Evolutionary conservation across 2,797 vertebrate species (phyloP), one percentile per base, ranked within the genome.

Genomic region (Prunella strophiata): DNA sequence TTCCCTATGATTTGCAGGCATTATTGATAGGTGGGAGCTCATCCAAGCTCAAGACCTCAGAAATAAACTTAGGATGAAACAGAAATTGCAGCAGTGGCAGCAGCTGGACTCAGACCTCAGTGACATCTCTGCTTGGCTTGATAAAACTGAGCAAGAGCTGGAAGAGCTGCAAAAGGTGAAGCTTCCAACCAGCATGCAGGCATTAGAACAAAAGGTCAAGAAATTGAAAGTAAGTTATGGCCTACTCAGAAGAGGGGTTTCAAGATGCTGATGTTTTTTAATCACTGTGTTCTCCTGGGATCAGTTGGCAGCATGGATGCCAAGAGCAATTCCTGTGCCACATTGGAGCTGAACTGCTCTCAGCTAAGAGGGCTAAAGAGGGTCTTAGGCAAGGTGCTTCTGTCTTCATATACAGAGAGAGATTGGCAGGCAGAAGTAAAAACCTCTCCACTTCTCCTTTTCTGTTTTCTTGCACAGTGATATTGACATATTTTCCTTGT

Each of bases 11-110:
- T 91, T 82, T 47, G 16, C 95, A 99, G 99, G 98, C 48, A 98
- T 98, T 94, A 99, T 99, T n/a, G 98, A 98, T 93, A 98, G 98
- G 88, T 99, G 99, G 99, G 99, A 99, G 96, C 98, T 99, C 89
- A 96, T 98, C 4, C 98, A 98, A 85, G 98, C 98, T 2, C 98
- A 98, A 59, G 97, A 97, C 57, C 94, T 98, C 61, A 95, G 75
- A 83, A 91, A 90, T 9, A 96, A 98, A 65, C 91, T 97, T 2
- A 89, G 97, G 65, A 75, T 97, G 79, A 97, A 98, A 81, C 98
- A 98, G 50, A 97, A 91, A 45, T 81, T 98, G 89, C 97, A 97
- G 96, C 98, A 98, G 87, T 98, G 98, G 98, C 98, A 98, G 93
- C 98, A 98, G 96, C 97, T 99, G 54, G 98, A 98, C 94, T 97